Percentiles rank a stretch among this genome's conserved stretches.
These are phyloP conservation scores for Machimus rusticus DNA, from an alignment of 2,888 invertebrate species.

Conservation along the genomic window DNA sequence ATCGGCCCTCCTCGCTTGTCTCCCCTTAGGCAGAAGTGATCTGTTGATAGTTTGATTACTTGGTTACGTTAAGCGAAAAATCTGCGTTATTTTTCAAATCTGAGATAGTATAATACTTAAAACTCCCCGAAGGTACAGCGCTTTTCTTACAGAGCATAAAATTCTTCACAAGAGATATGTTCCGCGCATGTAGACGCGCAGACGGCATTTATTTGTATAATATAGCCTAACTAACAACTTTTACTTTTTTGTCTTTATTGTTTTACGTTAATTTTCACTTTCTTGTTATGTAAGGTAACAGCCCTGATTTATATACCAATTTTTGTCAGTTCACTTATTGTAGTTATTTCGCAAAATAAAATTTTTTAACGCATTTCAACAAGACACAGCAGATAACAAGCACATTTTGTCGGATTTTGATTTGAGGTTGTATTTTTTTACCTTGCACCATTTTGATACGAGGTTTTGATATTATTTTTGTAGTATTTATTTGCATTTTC, in stretches of 20 bases:
- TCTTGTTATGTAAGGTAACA: conserved; percentile 5
- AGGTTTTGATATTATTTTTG: neutral
- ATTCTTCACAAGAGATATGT: conserved; percentile 13
- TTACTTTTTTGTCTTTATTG: neutral
- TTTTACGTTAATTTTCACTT: neutral
- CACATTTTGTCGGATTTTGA: neutral
- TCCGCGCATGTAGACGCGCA: neutral
- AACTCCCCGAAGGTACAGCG: conserved; percentile 1
- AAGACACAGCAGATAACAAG: conserved; percentile 15
- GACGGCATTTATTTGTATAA: neutral
- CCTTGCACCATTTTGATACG: neutral
- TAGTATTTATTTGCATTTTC: neutral
- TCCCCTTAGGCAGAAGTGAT: neutral
- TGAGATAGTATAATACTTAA: neutral
- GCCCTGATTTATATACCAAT: conserved; percentile 24
- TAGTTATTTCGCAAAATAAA: conserved; percentile 6
- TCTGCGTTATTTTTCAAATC: conserved; percentile 23
- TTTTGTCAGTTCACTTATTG: conserved; percentile 1
- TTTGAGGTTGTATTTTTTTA: neutral
- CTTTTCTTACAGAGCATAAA: neutral
- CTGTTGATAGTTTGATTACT: neutral
- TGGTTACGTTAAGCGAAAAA: neutral
- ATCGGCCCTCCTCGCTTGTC: neutral
- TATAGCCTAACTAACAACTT: conserved; percentile 10
- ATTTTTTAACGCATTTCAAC: neutral